A percentile compares a stretch with the other conserved stretches of the same genome.
Evolutionary conservation across 2,113 vertebrate genomes (phyloP).

Genomic region (Centrocercus urophasianus): DNA sequence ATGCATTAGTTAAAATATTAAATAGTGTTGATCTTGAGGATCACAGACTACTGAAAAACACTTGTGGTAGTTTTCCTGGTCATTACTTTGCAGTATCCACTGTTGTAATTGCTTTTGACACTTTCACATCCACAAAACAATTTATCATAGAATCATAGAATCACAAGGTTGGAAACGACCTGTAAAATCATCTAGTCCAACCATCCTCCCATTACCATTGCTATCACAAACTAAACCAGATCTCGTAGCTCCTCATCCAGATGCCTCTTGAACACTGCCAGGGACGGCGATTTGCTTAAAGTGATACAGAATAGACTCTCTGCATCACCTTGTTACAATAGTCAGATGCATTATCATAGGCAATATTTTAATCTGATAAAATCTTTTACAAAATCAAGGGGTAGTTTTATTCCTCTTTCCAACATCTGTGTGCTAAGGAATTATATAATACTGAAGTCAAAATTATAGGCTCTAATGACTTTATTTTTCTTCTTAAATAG

Average conservation of each 20-base stretch:
- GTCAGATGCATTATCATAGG: neutral
- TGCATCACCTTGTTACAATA: neutral
- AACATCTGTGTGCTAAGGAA: neutral
- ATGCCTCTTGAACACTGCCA: too few species aligned
- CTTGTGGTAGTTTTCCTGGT: neutral
- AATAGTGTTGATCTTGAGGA: neutral
- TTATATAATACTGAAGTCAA: neutral
- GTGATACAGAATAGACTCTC: neutral
- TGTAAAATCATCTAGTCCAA: too few species aligned
- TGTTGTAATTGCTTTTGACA: neutral
- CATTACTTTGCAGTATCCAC: neutral
- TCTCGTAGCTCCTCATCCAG: too few species aligned
- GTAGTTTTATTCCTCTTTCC: neutral
- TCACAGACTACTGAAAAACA: neutral
- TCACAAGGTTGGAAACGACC: too few species aligned
- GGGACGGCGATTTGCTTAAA: neutral
- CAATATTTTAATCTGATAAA: neutral
- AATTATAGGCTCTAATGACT: neutral
- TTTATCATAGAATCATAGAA: too few species aligned
- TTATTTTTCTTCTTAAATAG: neutral
- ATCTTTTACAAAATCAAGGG: neutral
- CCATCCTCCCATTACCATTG: too few species aligned
- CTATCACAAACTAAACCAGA: too few species aligned
- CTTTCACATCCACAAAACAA: neutral
- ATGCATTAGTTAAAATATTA: neutral